phyloP scores from a whole-genome alignment of 2,113 vertebrate genomes.

The Pseudorhombus dupliciocellatus region DNA sequence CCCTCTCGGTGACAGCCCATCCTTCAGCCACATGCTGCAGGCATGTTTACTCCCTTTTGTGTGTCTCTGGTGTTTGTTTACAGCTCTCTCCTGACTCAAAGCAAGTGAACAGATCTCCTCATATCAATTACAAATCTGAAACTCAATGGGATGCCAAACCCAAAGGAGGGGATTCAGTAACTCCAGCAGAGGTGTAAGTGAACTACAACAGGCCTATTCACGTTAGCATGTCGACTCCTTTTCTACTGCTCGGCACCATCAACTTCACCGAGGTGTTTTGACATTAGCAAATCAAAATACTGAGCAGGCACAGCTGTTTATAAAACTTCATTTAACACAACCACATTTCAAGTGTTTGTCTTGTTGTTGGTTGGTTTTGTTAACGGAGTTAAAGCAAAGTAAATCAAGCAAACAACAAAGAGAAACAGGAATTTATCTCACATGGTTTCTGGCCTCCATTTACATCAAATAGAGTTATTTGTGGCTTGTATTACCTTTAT shows the following conservation, averaged over 20 bases:
- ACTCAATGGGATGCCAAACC: conserved; percentile 53
- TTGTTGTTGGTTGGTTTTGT: too few species aligned
- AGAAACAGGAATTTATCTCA: background rate
- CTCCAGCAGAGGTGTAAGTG: conserved; percentile 21
- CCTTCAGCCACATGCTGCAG: conserved; percentile 63
- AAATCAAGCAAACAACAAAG: background rate
- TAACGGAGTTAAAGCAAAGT: background rate
- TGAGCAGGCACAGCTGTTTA: background rate
- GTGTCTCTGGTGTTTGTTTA: conserved; percentile 65
- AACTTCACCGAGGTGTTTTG: conserved; percentile 1
- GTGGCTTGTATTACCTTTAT: too few species aligned
- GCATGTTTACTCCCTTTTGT: conserved; percentile 66
- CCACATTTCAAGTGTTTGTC: too few species aligned
- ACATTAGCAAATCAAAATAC: conserved; percentile 4
- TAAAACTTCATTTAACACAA: background rate
- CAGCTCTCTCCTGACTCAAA: conserved; percentile 47
- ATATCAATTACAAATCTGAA: conserved; percentile 60
- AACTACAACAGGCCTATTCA: conserved; percentile 34
- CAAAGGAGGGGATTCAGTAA: conserved; percentile 20
- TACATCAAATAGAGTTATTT: background rate
- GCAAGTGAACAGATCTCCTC: conserved; percentile 39
- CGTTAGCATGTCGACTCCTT: background rate
- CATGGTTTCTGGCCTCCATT: background rate
- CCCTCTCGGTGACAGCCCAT: conserved; percentile 32
- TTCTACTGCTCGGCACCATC: background rate